Base-by-base conservation (phyloP, 2,113 vertebrate species). In the Panthera leo region DNA sequence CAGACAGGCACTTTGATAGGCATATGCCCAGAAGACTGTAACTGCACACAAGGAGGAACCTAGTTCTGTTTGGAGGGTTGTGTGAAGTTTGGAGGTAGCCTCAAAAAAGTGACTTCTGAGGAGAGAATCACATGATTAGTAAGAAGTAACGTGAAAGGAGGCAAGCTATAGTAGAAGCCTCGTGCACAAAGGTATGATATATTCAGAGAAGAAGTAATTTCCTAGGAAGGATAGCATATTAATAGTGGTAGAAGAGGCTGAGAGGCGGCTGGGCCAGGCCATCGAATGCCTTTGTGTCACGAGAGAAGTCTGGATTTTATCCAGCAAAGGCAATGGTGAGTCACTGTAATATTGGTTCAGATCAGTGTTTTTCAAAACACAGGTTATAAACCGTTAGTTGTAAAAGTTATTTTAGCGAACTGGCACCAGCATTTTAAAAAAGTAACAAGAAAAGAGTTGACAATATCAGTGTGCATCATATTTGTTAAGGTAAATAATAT, bases 281-380 rank as follows among this genome's bases (percentile, higher is more conserved):
- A 85, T 5, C 78, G 65, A 73, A 23, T 34, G 34, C 21, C 39
- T 94, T 65, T 95, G 51, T 91, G 78, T 71, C 86, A 83, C 55
- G 11, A 79, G 48, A 93, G 51, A 68, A 84, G 21, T 83, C 55
- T 96, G 23, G 70, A 96, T 95, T 85, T 96, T 92, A 92, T 14
- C 36, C 11, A 84, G 58, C 27, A 73, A 93, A 82, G 83, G 29
- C 71, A 79, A 90, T 12, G 0, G n/a, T 92, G 42, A 96, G n/a
- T 67, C 65, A 78, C 63, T 85, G 34, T 61, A 87, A 96, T 68
- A 71, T 29, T 85, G 70, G 68, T 19, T 76, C 19, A 89, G 65
- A 58, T 42, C 8, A 53, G 61, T 83, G 55, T 70, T 76, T 90
- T 61, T 87, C 55, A 76, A 78, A 92, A 25, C 82, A 34, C 29